Conservation (phyloP, 64 coral and sea anemone genomes). For the Pachyseris speciosa region DNA sequence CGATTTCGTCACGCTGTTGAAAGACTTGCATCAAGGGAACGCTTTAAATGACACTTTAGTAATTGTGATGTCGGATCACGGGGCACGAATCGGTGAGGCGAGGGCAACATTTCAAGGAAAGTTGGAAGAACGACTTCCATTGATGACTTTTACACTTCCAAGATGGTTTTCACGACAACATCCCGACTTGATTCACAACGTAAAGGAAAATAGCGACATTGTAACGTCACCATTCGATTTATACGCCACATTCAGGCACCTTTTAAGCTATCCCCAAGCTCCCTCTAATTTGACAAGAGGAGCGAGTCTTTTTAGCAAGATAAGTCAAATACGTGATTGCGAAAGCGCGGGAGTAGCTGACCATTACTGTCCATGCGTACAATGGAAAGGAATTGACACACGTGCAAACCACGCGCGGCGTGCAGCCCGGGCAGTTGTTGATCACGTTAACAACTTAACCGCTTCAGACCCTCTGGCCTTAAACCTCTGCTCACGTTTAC, state of each 20-base stretch:
- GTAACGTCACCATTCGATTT: constrained; percentile 95
- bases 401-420: constrained; percentile 58
- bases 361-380: constrained; percentile 96
- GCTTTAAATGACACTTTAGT: constrained; percentile 85
- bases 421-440: constrained; percentile 66
- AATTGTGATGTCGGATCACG: constrained; percentile 88
- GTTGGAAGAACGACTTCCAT: constrained; percentile 88
- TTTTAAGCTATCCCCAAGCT: constrained; percentile 73
- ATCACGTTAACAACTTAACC: constrained; percentile 76
- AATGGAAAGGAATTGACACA: constrained; percentile 57
- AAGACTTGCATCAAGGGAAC: constrained; percentile 58
- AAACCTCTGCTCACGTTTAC: constrained; percentile 68
- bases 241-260: constrained; percentile 77
- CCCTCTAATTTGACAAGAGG: constrained; percentile 57
- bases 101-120: constrained; percentile 82
- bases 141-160: constrained; percentile 84
- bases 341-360: constrained; percentile 69
- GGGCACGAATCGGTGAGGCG: constrained; percentile 78
- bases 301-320: constrained; percentile 65
- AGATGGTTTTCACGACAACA: constrained; percentile 53
- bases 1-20: constrained; percentile 77
- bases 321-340: constrained; percentile 75
- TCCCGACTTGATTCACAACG: constrained; percentile 33
- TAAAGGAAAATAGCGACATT: constrained; percentile 68
- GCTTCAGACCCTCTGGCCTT: constrained; percentile 42